Base-by-base conservation (phyloP, 2,113 vertebrate genomes). In the Platanista minor region DNA sequence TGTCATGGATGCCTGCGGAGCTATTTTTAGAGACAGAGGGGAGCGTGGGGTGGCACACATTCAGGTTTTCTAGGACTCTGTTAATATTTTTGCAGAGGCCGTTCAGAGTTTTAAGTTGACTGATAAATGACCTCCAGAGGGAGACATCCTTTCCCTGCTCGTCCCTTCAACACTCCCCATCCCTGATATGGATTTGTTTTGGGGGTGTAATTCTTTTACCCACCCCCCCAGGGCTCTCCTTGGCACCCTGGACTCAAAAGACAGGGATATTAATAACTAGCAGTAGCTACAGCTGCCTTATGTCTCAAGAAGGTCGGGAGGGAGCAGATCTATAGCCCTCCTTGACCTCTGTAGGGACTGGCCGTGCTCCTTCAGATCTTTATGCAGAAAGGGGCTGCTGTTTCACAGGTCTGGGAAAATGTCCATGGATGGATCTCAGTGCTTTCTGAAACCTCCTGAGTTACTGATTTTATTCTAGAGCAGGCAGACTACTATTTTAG, bases 221-320 rank as follows among this genome's bases (percentile, higher is more conserved):
- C 72, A 46, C 62, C 18, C 78, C 52, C 52, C 71, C 21, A 87
- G 85, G 6, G 8, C 66, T 77, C 71, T 93, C 94, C 94, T 89
- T 96, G 97, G n/a, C 46, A 41, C 57, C 78, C 39, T 46, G n/a
- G 72, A 96, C 95, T 95, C 87, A 93, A 61, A 97, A 96, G 96
- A 97, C 1, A 1, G 9, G 64, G 43, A 21, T 96, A 96, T 95
- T 97, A 96, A 98, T 95, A 98, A 64, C 75, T 54, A 93, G 72
- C 82, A 93, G 13, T 2, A 72, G 57, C n/a, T 82, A 66, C 3
- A 41, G 21, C 46, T 96, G 67, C 82, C 33, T 82, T 87, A n/a
- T 67, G 46, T 95, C 84, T 97, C 91, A 96, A 62, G 89, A 83
- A 57, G 85, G 69, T 72, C 10, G 83, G 54, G 46, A 49, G 57